Conservation (phyloP, 2,888 invertebrate genomes). For the Ectobius pallidus region DNA sequence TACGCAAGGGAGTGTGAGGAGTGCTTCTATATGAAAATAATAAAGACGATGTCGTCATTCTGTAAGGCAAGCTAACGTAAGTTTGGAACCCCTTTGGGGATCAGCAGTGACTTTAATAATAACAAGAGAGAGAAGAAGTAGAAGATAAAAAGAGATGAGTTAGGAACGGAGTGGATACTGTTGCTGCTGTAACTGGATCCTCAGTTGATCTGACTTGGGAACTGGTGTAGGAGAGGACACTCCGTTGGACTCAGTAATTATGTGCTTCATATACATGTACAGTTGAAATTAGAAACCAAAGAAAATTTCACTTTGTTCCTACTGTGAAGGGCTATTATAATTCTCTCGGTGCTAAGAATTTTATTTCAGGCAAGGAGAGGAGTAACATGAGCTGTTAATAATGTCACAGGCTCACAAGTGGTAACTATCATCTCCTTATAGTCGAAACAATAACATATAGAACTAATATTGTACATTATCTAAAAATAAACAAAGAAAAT, state of each 20-base stretch:
- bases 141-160: neutral
- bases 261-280: neutral
- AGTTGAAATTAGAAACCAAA: neutral
- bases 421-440: too few species aligned
- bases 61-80: slow-evolving; percentile 12
- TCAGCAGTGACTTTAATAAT: slow-evolving; percentile 19
- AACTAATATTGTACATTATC: too few species aligned
- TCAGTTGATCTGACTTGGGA: slow-evolving; percentile 5
- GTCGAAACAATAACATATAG: too few species aligned
- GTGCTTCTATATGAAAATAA: slow-evolving; percentile 31
- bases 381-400: too few species aligned
- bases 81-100: slow-evolving; percentile 30
- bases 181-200: slow-evolving; percentile 12
- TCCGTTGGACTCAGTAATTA: neutral
- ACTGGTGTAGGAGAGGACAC: neutral
- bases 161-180: neutral
- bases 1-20: neutral
- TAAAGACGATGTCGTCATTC: slow-evolving; percentile 20
- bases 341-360: neutral
- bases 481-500: too few species aligned
- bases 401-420: too few species aligned
- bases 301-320: too few species aligned
- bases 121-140: slow-evolving; percentile 10
- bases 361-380: neutral
- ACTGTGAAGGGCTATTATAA: neutral